Conservation (phyloP, 2,113 vertebrate species). For the Spheniscus mendiculus region DNA sequence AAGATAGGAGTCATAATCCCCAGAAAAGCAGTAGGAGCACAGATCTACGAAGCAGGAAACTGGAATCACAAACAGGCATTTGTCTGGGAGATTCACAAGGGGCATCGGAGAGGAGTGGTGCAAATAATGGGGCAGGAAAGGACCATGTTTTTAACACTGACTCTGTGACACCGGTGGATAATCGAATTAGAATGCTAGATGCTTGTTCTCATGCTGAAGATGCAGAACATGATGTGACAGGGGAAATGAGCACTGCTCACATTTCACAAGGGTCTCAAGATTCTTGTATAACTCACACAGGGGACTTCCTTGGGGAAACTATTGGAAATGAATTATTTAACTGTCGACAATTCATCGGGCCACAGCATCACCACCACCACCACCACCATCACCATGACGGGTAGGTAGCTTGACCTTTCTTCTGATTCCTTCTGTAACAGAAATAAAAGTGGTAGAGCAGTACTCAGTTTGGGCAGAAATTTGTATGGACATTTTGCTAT, state of each 20-base stretch:
- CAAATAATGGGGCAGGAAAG: slow-evolving; percentile 75
- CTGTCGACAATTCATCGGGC: slow-evolving; percentile 93
- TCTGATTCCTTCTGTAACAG: not conserved
- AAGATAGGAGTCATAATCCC: slow-evolving; percentile 77
- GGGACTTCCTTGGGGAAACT: slow-evolving; percentile 93
- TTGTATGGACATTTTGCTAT: not conserved
- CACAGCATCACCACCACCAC: slow-evolving; percentile 93
- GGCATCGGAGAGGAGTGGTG: slow-evolving; percentile 73
- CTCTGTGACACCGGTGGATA: slow-evolving; percentile 79
- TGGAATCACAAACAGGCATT: slow-evolving; percentile 81
- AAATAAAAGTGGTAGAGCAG: not conserved
- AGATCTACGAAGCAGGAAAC: slow-evolving; percentile 89
- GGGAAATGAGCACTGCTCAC: slow-evolving; percentile 85
- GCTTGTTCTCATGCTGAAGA: slow-evolving; percentile 84
- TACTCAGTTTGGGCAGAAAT: not conserved
- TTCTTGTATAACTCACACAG: slow-evolving; percentile 87
- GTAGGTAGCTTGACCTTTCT: slow-evolving; percentile 65
- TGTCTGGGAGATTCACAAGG: slow-evolving; percentile 84
- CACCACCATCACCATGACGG: slow-evolving; percentile 89
- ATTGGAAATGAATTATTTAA: slow-evolving; percentile 95
- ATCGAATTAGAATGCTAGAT: slow-evolving; percentile 88
- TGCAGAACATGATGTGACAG: slow-evolving; percentile 77
- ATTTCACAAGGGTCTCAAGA: slow-evolving; percentile 88
- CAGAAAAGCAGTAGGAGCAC: slow-evolving; percentile 80
- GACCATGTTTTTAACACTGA: slow-evolving; percentile 85